Conservation (phyloP, 2,888 invertebrate genomes). For the Seira sanloemensis region DNA sequence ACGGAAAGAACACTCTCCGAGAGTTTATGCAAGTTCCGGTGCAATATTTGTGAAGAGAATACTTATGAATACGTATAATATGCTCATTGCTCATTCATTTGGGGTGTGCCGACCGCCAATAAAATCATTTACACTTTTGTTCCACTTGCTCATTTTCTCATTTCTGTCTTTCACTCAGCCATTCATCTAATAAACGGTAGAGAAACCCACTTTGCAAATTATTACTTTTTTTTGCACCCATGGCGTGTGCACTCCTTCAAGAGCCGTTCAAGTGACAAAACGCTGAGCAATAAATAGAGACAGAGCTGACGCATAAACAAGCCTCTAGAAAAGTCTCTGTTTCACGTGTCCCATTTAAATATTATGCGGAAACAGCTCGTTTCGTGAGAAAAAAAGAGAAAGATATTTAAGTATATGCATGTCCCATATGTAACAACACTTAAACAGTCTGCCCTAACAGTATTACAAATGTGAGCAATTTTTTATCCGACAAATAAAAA, state of each 20-base stretch:
- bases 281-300: too few species aligned
- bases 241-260: not conserved
- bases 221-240: not conserved
- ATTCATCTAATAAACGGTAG: not conserved
- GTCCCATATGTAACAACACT: conserved; percentile 25
- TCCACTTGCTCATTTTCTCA: not conserved
- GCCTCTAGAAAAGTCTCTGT: not conserved
- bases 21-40: too few species aligned
- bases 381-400: conserved; percentile 36
- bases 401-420: too few species aligned
- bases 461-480: not conserved
- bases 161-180: not conserved
- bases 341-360: not conserved
- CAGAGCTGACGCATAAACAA: not conserved
- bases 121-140: not conserved
- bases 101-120: too few species aligned
- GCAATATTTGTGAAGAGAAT: too few species aligned
- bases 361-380: conserved; percentile 39
- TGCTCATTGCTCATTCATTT: too few species aligned
- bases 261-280: not conserved
- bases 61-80: too few species aligned
- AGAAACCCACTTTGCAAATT: too few species aligned
- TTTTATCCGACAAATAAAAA: not conserved
- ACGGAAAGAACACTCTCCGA: too few species aligned
- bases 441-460: not conserved